A percentile compares a stretch with the other conserved stretches of the same genome.
phyloP scores from a whole-genome alignment of 2,888 invertebrate species.

The Stenodera caucasica region DNA sequence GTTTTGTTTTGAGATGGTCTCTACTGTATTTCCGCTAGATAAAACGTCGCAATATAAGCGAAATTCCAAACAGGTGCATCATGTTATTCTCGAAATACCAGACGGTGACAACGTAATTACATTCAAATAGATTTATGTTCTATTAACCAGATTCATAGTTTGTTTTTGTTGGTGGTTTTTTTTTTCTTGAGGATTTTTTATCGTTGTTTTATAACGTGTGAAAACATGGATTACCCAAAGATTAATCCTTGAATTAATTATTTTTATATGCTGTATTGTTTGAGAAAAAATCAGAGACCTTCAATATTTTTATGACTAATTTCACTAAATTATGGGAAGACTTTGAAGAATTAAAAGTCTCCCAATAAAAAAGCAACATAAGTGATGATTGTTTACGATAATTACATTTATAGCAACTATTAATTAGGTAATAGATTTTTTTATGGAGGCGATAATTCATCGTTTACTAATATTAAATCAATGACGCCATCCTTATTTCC shows the following conservation, averaged over 20 bases:
- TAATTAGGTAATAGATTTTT: neutral
- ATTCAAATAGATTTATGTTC: neutral
- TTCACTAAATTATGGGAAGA: conserved; percentile 16
- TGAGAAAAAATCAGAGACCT: neutral
- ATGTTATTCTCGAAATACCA: neutral
- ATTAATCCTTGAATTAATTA: neutral
- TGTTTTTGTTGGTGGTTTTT: no score
- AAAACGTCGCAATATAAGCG: neutral
- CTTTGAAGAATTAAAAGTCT: neutral
- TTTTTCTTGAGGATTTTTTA: no score
- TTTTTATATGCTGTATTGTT: neutral
- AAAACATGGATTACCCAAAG: no score
- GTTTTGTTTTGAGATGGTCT: neutral
- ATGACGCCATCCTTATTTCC: neutral
- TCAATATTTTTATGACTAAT: conserved; percentile 4
- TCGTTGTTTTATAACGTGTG: no score
- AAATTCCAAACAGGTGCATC: conserved; percentile 3
- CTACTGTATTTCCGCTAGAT: neutral
- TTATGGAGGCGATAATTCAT: neutral
- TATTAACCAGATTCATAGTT: no score
- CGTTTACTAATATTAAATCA: neutral
- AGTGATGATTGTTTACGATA: neutral
- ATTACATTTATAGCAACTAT: neutral
- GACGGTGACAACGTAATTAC: neutral
- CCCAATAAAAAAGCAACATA: neutral